phyloP scores from a whole-genome alignment of 1,140 invertebrate genomes.

The Drosophila auraria region DNA sequence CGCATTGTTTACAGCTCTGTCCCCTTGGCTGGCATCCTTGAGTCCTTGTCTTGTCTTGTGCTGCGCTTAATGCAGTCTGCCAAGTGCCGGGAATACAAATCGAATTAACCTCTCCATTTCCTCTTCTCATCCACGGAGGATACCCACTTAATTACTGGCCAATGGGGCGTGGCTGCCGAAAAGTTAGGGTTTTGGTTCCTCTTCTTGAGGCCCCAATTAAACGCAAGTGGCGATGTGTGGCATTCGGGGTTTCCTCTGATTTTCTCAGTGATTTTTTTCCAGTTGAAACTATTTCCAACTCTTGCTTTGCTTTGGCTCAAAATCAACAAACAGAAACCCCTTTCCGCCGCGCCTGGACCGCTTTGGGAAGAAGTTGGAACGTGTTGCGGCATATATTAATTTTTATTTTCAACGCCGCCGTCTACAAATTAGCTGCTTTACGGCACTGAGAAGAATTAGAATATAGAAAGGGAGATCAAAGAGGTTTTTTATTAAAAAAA shows the following conservation, averaged over 20 bases:
- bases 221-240: conserved; percentile 36
- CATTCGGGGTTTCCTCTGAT: conserved; percentile 25
- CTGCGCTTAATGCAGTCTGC: conserved; percentile 65
- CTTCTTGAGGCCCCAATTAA: conserved; percentile 44
- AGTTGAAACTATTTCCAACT: conserved; percentile 77
- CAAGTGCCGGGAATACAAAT: conserved; percentile 78
- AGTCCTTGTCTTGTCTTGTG: background rate
- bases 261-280: conserved; percentile 56
- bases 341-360: background rate
- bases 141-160: conserved; percentile 35
- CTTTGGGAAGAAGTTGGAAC: conserved; percentile 63
- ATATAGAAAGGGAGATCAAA: no score
- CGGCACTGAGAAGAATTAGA: conserved; percentile 1
- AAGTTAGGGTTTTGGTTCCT: conserved; percentile 12
- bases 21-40: conserved; percentile 6
- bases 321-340: conserved; percentile 64
- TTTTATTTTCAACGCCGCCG: conserved; percentile 68
- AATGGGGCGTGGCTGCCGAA: conserved; percentile 36
- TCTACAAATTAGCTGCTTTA: conserved; percentile 63
- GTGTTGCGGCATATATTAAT: conserved; percentile 81
- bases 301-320: conserved; percentile 37
- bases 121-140: background rate
- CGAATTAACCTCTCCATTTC: conserved; percentile 65
- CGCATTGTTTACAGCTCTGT: conserved; percentile 70
- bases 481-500: no score